Evolutionary conservation across 2,888 invertebrate genomes (phyloP), one percentile per base, ranked within the genome.

Genomic region (Drosophila robusta): DNA sequence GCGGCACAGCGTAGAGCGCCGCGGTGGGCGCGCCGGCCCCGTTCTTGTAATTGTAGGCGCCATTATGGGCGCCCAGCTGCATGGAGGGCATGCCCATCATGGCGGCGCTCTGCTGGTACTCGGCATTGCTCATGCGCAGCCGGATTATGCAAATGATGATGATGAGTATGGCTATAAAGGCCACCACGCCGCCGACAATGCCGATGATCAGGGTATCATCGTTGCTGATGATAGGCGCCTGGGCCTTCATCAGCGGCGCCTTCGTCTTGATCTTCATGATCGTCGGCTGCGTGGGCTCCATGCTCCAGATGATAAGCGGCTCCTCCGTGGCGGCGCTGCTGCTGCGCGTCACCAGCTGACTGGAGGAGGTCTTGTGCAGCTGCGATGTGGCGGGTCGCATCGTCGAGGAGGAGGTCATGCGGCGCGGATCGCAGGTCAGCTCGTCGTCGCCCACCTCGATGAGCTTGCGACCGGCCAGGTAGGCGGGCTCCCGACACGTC

Each of bases 131-230:
- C 95, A 96, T 95, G 69, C 95, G 93, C 87, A 96, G 91, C 14
- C 97, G 94, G 34, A 97, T 96, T 41, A 98, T 96, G 89, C 98
- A 98, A 77, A 97, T 97, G n/a, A 95, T 95, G 29, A 98, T 95
- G 36, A 98, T 96, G 56, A 98, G 93, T 72, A 98, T 96, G 11
- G 96, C 96, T 75, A 98, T 97, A 90, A 98, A 97, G 1, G 96
- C 97, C 0, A 98, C 97, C 0, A 98, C 97, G 1, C 98, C 97
- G 0, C 97, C 97, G 0, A 98, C 97, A 76, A 98, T 98, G n/a
- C 97, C 97, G 66, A 98, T 98, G 54, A 98, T 98, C n/a, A 98
- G 93, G 4, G 97, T 97, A 81, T 98, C 98, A 84, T 98, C 98
- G 85, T 97, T 97, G 58, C 94, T 95, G 11, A 96, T 94, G 0